phyloP scores from a whole-genome alignment of 92 coral and sea anemone species.

The Paramuricea clavata region DNA sequence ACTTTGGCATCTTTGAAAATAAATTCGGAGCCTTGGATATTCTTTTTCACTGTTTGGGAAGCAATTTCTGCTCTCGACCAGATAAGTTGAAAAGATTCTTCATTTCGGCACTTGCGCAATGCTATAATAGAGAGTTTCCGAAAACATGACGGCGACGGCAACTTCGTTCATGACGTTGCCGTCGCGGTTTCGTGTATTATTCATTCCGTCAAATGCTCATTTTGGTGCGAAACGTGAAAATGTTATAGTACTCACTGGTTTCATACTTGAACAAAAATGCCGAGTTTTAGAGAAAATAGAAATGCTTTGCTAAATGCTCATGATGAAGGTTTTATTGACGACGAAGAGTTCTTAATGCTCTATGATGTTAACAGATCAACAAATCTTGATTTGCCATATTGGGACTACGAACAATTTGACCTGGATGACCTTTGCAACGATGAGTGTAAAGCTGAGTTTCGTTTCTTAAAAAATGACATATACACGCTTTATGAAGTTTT shows the following conservation, averaged over 20 bases:
- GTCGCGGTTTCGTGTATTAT: neutral
- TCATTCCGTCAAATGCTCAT: neutral
- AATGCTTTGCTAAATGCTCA: slow-evolving; percentile 37
- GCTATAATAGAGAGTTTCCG: slow-evolving; percentile 49
- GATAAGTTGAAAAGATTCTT: slow-evolving; percentile 19
- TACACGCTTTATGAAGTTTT: no score
- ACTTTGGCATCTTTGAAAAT: slow-evolving; percentile 43
- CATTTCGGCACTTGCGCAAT: slow-evolving; percentile 41
- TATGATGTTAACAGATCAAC: no score
- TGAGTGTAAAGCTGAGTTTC: no score
- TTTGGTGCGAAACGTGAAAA: neutral
- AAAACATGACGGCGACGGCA: neutral
- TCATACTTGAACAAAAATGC: slow-evolving; percentile 29
- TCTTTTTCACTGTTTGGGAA: slow-evolving; percentile 19
- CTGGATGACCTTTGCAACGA: no score
- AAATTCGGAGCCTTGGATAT: slow-evolving; percentile 14
- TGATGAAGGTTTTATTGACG: no score
- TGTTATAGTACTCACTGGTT: neutral
- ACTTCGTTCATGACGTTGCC: neutral
- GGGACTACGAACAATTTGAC: no score
- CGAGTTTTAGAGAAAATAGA: slow-evolving; percentile 33
- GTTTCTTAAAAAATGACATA: no score
- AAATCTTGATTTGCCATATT: slow-evolving; percentile 70
- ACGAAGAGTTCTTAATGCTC: no score
- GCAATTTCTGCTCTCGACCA: slow-evolving; percentile 43